Evolutionary conservation across 2,113 vertebrate genomes (phyloP).

Genomic region (Cyanistes caeruleus): DNA sequence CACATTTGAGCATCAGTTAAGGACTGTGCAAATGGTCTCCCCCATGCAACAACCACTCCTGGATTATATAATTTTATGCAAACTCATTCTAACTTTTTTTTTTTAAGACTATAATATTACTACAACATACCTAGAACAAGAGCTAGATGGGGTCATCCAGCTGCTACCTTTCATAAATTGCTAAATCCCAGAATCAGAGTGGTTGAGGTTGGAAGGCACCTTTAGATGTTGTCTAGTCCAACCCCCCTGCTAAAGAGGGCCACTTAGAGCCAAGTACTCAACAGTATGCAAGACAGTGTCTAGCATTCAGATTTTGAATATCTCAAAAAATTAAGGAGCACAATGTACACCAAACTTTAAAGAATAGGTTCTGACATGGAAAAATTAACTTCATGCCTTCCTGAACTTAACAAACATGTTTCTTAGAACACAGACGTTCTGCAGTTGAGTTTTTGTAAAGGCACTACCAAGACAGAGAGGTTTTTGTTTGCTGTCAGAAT

Average conservation of each 20-base stretch:
- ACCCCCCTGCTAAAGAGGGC: background rate
- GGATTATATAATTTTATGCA: background rate
- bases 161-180: background rate
- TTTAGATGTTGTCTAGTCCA: background rate
- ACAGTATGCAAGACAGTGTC: background rate
- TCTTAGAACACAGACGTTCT: background rate
- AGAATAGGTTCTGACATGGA: background rate
- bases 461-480: background rate
- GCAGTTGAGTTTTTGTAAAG: background rate
- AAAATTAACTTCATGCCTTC: background rate
- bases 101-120: background rate
- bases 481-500: background rate
- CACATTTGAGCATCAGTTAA: background rate
- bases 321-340: background rate
- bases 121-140: background rate
- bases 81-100: background rate
- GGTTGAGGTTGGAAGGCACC: background rate
- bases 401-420: background rate
- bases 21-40: background rate
- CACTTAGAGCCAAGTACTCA: background rate
- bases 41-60: background rate
- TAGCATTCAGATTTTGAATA: background rate
- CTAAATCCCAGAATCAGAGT: background rate
- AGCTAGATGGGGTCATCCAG: background rate
- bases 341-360: background rate